Conservation (phyloP, 1,140 invertebrate genomes). For the Psilanteris sp. region DNA sequence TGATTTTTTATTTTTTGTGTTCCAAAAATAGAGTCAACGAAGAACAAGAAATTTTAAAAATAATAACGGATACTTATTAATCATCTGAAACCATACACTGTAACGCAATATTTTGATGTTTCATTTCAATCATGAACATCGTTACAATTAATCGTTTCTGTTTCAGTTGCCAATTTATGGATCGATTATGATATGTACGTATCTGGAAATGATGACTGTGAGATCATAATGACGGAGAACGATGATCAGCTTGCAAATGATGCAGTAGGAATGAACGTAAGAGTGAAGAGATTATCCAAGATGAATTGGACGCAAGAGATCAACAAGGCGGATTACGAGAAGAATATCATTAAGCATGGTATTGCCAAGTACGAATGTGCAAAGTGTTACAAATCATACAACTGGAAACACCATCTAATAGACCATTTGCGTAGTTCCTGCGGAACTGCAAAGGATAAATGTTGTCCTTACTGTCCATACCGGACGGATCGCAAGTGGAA, state of each 20-base stretch:
- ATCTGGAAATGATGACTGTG: conserved; percentile 21
- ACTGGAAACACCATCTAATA: conserved; percentile 74
- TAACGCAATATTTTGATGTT: conserved; percentile 29
- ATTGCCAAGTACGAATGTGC: conserved; percentile 65
- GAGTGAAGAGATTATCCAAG: conserved; percentile 16
- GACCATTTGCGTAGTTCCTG: conserved; percentile 79
- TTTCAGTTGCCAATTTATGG: conserved; percentile 69
- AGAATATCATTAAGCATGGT: conserved; percentile 29
- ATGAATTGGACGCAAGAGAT: conserved; percentile 6
- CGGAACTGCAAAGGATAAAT: conserved; percentile 73
- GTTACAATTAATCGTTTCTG: conserved; percentile 57
- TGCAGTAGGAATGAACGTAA: conserved; percentile 8
- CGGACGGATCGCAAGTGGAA: conserved; percentile 77
- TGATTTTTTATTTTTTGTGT: too few relatives aligned
- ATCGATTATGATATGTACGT: conserved; percentile 59
- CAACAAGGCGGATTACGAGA: conserved; percentile 21
- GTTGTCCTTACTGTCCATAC: conserved; percentile 80
- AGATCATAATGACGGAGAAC: conserved; percentile 8
- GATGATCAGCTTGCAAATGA: neutral
- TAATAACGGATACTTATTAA: too few relatives aligned
- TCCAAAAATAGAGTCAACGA: too few relatives aligned
- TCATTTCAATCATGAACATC: neutral
- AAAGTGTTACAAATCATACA: conserved; percentile 76
- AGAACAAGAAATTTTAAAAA: too few relatives aligned
- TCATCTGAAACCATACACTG: too few relatives aligned